Percentiles rank a stretch among this genome's conserved stretches.
These are phyloP conservation scores for Tapirus terrestris DNA, from an alignment of 2,113 vertebrate genomes.

Conservation along the genomic window DNA sequence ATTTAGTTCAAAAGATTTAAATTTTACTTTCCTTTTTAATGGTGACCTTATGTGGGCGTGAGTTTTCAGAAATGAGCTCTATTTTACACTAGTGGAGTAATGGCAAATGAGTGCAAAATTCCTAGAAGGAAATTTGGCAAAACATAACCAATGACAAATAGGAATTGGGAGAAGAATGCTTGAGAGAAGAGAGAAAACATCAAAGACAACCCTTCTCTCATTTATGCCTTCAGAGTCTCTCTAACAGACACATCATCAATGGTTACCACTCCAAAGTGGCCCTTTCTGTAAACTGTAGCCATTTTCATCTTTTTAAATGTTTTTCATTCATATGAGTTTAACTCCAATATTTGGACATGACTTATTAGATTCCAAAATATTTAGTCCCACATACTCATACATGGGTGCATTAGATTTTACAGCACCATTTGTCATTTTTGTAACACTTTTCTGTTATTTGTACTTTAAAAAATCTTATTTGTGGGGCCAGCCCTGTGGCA, in stretches of 20 bases:
- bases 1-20: not conserved
- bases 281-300: not conserved
- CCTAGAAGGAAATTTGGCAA: not conserved
- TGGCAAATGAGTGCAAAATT: not conserved
- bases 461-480: not conserved
- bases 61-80: not conserved
- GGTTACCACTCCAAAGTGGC: not conserved
- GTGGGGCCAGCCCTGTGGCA: not conserved
- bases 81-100: not conserved
- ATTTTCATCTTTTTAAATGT: not conserved
- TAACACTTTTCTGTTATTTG: not conserved
- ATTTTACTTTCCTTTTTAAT: not conserved
- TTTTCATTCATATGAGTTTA: not conserved
- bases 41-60: not conserved
- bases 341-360: not conserved
- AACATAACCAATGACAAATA: not conserved
- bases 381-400: not conserved
- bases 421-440: not conserved
- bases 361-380: not conserved
- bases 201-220: not conserved
- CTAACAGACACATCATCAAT: not conserved
- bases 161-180: not conserved
- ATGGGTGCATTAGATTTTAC: not conserved
- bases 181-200: not conserved
- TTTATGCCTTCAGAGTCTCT: not conserved